A percentile compares a stretch with the other conserved stretches of the same genome.
These are phyloP conservation scores for Athetis lepigone DNA, from an alignment of 2,888 invertebrate genomes.

Conservation along the genomic window DNA sequence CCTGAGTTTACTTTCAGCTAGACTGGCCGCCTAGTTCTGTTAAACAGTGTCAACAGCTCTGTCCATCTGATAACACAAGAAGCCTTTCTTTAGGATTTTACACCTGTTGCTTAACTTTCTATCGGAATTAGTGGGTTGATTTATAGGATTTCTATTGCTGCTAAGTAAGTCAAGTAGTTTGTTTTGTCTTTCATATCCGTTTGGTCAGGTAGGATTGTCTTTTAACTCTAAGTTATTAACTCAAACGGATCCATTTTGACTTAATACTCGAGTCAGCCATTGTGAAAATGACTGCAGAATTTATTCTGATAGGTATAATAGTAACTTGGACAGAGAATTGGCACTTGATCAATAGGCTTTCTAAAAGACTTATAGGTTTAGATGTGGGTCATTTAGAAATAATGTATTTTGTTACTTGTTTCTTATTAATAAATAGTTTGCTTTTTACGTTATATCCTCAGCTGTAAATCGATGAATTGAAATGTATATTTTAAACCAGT, in stretches of 20 bases:
- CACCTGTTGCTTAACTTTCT: slow-evolving; percentile 10
- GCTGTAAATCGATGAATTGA: not conserved
- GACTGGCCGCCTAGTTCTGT: slow-evolving; percentile 59
- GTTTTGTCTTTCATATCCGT: not conserved
- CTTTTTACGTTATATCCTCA: not conserved
- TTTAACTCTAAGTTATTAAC: no score
- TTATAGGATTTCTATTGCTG: not conserved
- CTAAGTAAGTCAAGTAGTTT: not conserved
- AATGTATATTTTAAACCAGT: not conserved
- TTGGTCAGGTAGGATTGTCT: no score
- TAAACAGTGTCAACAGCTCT: slow-evolving; percentile 49
- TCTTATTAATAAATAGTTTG: slow-evolving; percentile 3
- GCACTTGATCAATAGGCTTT: slow-evolving; percentile 27
- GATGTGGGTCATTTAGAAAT: slow-evolving; percentile 16
- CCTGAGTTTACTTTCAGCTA: slow-evolving; percentile 79
- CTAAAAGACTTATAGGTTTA: slow-evolving; percentile 21
- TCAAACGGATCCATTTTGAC: no score
- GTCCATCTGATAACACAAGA: slow-evolving; percentile 52
- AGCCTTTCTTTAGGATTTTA: slow-evolving; percentile 24
- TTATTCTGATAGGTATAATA: slow-evolving; percentile 16
- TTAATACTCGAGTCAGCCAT: no score
- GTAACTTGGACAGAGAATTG: slow-evolving; percentile 16
- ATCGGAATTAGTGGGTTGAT: slow-evolving; percentile 7
- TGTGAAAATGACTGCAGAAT: no score
- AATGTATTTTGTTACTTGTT: slow-evolving; percentile 10